Conservation (phyloP, 1,140 invertebrate genomes). For the honey bee (Apis mellifera) region Amel_HAv3.1 CM009934.2:6726501-6727000, state of each 20-base stretch:
- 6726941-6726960: background rate
- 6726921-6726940: background rate
- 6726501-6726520: background rate
- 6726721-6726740: background rate
- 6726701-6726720: background rate
- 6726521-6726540: background rate
- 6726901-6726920: background rate
- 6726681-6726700: no score
- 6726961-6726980: background rate
- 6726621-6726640: no score
- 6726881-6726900: background rate
- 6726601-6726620: no score
- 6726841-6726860: no score
- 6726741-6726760: background rate
- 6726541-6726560: background rate
- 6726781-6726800: no score
- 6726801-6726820: no score
- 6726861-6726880: background rate
- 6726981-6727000: background rate
- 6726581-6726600: background rate
- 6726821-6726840: background rate
- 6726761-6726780: background rate
- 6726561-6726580: background rate
- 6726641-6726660: background rate
- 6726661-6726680: background rate